Evolutionary conservation across 2,797 vertebrate species (phyloP).

Genomic region (Lerista edwardsae): DNA sequence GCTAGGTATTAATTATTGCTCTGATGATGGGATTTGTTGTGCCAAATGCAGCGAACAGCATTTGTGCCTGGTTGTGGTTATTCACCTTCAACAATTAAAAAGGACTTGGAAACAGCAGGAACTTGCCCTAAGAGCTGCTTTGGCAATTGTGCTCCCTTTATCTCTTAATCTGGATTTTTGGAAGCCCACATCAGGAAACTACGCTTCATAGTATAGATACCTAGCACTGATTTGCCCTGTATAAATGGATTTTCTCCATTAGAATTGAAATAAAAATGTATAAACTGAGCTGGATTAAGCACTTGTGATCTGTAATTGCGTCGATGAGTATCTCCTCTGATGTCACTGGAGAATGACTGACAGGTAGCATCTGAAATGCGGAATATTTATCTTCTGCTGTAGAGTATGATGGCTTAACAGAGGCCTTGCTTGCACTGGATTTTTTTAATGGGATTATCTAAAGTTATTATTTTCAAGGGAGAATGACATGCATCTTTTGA

Average conservation of each 20-base stretch:
- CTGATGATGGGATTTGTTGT: background rate
- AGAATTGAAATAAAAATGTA: background rate
- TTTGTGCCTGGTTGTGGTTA: background rate
- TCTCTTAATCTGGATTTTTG: slow-evolving; percentile 1
- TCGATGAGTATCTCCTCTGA: background rate
- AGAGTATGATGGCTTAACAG: background rate
- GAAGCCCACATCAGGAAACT: background rate
- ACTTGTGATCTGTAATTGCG: background rate
- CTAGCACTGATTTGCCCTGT: background rate
- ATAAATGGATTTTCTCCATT: background rate
- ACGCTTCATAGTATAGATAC: background rate
- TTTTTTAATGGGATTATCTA: background rate
- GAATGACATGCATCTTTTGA: background rate
- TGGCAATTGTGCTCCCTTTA: background rate
- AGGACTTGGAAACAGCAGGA: slow-evolving; percentile 11
- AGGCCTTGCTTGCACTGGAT: background rate
- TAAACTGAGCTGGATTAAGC: slow-evolving; percentile 10
- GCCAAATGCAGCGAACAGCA: slow-evolving; percentile 4
- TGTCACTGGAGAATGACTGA: background rate
- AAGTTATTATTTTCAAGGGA: background rate
- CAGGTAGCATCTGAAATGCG: background rate
- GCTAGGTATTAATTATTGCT: slow-evolving; percentile 11
- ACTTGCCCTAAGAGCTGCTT: background rate
- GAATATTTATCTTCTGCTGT: background rate
- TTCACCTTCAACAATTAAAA: slow-evolving; percentile 20